Conservation (phyloP, 2,113 vertebrate species). For the Leptodactylus fuscus region DNA sequence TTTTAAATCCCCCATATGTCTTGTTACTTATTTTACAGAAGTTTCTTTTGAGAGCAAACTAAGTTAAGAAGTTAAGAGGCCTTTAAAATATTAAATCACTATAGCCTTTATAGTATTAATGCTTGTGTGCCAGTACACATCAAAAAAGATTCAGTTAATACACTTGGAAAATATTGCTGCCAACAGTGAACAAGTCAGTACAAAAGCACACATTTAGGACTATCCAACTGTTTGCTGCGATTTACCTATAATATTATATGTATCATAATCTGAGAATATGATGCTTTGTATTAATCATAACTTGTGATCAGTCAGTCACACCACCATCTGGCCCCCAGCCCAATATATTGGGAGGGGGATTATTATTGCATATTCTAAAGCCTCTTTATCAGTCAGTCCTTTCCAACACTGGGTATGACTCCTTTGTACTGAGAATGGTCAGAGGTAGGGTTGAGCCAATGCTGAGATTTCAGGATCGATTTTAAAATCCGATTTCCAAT, state of each 20-base stretch:
- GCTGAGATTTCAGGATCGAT: too few species aligned
- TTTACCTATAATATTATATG: background rate
- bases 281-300: too few species aligned
- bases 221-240: background rate
- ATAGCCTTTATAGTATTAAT: background rate
- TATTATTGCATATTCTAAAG: too few species aligned
- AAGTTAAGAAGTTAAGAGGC: slow-evolving; percentile 26
- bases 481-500: too few species aligned
- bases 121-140: slow-evolving; percentile 21
- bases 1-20: slow-evolving; percentile 23
- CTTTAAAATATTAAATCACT: background rate
- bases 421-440: too few species aligned
- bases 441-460: too few species aligned
- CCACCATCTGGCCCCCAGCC: too few species aligned
- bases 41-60: slow-evolving; percentile 20
- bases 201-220: background rate
- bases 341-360: too few species aligned
- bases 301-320: background rate
- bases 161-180: slow-evolving; percentile 14
- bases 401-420: too few species aligned
- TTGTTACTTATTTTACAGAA: slow-evolving; percentile 39
- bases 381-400: too few species aligned
- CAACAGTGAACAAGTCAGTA: background rate
- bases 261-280: too few species aligned
- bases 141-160: slow-evolving; percentile 7